Evolutionary conservation across 1,140 invertebrate genomes (phyloP).

Genomic region (Popillia japonica): DNA sequence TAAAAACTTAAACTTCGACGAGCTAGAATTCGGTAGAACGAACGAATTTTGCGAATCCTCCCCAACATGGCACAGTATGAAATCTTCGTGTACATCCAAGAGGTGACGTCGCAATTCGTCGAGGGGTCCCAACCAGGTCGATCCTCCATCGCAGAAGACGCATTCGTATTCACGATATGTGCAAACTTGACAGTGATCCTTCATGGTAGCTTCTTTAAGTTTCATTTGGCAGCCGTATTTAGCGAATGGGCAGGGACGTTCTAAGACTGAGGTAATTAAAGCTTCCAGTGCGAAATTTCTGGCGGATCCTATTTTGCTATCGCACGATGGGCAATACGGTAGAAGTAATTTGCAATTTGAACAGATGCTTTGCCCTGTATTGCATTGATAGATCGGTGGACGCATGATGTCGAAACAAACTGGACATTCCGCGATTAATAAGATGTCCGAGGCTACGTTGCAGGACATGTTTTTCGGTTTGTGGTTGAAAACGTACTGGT

Average conservation of each 20-base stretch:
- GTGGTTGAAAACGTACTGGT: not conserved
- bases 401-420: conserved; percentile 48
- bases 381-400: conserved; percentile 47
- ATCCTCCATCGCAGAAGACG: not conserved
- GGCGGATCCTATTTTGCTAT: not conserved
- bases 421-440: conserved; percentile 45
- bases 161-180: not conserved
- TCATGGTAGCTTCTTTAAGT: not conserved
- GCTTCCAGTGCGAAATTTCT: not conserved
- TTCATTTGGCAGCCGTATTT: not conserved
- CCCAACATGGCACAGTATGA: not conserved
- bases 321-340: conserved; percentile 44
- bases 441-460: not conserved
- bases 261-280: not conserved
- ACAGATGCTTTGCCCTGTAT: conserved; percentile 49
- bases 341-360: conserved; percentile 43
- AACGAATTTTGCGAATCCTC: not conserved
- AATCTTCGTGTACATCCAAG: not conserved
- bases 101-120: not conserved
- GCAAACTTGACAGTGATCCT: not conserved
- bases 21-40: not conserved
- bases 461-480: not conserved
- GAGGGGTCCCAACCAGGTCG: not conserved
- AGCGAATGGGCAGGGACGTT: not conserved
- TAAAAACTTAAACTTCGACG: not conserved